Evolutionary conservation across 2,113 vertebrate genomes (phyloP), one percentile per base, ranked within the genome.

Genomic region (Phrynosoma platyrhinos): DNA sequence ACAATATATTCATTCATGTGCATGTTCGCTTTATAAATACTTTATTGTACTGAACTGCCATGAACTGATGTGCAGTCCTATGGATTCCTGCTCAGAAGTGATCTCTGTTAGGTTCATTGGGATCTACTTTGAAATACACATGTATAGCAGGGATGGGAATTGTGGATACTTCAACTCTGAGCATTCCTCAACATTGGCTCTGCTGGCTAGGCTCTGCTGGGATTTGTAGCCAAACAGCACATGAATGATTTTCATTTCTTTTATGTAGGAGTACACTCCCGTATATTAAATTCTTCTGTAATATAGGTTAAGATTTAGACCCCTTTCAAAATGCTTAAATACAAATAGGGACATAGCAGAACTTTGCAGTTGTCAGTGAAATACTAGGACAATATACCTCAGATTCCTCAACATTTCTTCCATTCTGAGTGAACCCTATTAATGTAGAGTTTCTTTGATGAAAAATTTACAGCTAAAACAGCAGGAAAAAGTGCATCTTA

Each of bases 11-110:
- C 52, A 52, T 25, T 82, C n/a, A n/a, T 83, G 64, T 23, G 9
- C 12, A 32, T 47, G 14, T 71, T 90, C 89, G 47, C 80, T 81
- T 72, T 85, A 78, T 52, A 58, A 89, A 83, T 87, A 21, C n/a
- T 85, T 91, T 78, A 42, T 89, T 87, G 32, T 0, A 0, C 47
- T 92, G 21, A 91, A 83, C 76, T 92, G 30, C 27, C 71, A n/a
- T 87, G 84, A 87, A 82, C 25, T 83, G 13, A 52, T 53, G 12
- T 80, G 53, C 30, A 80, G n/a, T 55, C 78, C 78, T 58, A 58
- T 32, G n/a, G 0, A 4, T 81, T 8, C 20, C 18, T 40, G 36
- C 9, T 64, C 16, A 81, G 32, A 36, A 40, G 18, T 81, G 36
- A 81, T 9, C 36, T n/a, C 32, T 77, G 42, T 40, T 42, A 42